Percentiles rank a stretch among this genome's conserved stretches.
These are phyloP conservation scores for Nysson spinosus DNA, from an alignment of 2,888 invertebrate genomes.

Conservation along the genomic window DNA sequence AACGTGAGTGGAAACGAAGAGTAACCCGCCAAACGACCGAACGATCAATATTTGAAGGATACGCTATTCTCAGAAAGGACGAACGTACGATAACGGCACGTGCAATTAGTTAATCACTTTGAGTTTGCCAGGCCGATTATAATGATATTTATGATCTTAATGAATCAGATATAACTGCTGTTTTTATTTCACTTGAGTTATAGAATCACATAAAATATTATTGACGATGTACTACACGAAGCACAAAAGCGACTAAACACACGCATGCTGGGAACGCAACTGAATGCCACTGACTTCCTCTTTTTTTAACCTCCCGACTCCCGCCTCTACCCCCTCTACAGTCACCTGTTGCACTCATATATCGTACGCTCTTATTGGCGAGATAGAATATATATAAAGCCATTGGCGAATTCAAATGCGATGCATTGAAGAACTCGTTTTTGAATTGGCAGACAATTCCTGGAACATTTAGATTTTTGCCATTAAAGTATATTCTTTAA, in stretches of 20 bases:
- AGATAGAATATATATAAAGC: slow-evolving; percentile 1
- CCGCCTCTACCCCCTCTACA: slow-evolving; percentile 37
- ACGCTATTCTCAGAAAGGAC: background rate
- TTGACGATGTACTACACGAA: slow-evolving; percentile 1
- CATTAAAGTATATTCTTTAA: no score
- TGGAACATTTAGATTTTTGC: no score
- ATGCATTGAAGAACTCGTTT: background rate
- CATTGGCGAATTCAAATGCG: background rate
- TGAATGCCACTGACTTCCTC: slow-evolving; percentile 13
- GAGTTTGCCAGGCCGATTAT: background rate
- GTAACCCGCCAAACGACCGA: slow-evolving; percentile 1
- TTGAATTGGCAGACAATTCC: no score
- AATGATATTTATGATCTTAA: background rate
- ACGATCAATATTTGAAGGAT: slow-evolving; percentile 8
- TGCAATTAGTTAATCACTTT: slow-evolving; percentile 1
- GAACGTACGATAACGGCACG: background rate
- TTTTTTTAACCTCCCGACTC: slow-evolving; percentile 19
- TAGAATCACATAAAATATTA: slow-evolving; percentile 7
- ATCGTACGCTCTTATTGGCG: no score
- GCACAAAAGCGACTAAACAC: background rate
- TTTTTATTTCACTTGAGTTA: background rate
- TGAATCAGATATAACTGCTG: background rate
- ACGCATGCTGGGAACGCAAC: slow-evolving; percentile 14
- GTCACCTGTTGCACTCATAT: slow-evolving; percentile 39
- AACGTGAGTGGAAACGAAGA: background rate